phyloP scores from a whole-genome alignment of 1,140 invertebrate species.

The Caenorhabditis latens region DNA sequence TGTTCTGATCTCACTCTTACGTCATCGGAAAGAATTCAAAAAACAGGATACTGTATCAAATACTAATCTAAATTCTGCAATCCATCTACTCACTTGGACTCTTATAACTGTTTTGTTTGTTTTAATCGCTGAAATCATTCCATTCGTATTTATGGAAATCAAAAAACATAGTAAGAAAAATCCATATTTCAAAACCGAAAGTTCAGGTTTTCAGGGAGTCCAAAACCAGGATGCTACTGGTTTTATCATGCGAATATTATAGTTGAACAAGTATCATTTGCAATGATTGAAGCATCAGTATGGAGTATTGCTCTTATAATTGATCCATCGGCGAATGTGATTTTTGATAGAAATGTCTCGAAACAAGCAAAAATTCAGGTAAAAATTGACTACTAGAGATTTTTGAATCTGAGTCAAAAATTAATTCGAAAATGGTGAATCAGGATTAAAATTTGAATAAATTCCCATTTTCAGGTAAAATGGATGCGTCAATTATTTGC shows the following conservation, averaged over 20 bases:
- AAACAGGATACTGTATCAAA: constrained; percentile 1
- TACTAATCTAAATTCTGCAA: neutral
- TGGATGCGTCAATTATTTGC: neutral
- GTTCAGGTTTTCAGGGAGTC: neutral
- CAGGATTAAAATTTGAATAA: neutral
- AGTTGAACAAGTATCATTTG: neutral
- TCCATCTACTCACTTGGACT: neutral
- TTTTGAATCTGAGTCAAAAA: no score
- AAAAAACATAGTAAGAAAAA: neutral
- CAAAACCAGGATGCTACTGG: neutral
- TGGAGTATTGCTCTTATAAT: constrained; percentile 6
- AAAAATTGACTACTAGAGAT: no score
- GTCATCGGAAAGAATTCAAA: constrained; percentile 32
- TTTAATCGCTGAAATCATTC: neutral
- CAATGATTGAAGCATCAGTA: neutral
- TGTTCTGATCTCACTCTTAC: constrained; percentile 1
- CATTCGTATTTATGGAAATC: neutral
- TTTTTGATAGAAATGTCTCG: constrained; percentile 9
- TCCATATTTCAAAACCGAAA: neutral
- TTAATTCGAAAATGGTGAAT: neutral
- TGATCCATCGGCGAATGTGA: neutral
- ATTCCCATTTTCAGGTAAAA: neutral
- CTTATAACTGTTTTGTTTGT: neutral
- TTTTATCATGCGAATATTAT: neutral
- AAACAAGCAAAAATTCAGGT: constrained; percentile 11